Percentiles rank a stretch among this genome's conserved stretches.
These are phyloP conservation scores for Drosophila baimaii DNA, from an alignment of 1,140 invertebrate species.

Conservation along the genomic window DNA sequence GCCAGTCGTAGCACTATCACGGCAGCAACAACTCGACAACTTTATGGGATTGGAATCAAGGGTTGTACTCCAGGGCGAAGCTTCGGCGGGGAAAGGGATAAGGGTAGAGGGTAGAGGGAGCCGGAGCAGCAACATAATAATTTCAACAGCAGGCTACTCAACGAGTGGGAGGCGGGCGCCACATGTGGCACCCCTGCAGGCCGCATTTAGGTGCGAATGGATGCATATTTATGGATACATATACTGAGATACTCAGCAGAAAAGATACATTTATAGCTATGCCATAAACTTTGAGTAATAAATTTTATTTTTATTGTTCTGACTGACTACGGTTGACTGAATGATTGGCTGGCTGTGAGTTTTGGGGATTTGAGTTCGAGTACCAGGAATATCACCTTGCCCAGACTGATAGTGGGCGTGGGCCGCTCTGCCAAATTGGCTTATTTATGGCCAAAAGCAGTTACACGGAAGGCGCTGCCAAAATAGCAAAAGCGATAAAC, in stretches of 20 bases:
- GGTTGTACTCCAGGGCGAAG: conserved; percentile 39
- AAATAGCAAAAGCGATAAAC: conserved; percentile 79
- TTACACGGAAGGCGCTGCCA: conserved; percentile 66
- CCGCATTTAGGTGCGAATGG: conserved; percentile 70
- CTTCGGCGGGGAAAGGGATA: not conserved
- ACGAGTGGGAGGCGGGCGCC: conserved; percentile 24
- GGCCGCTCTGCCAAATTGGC: conserved; percentile 66
- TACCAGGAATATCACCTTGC: conserved; percentile 31
- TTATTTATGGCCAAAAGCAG: conserved; percentile 73
- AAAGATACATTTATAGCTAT: conserved; percentile 81
- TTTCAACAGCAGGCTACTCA: conserved; percentile 64
- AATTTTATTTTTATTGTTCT: conserved; percentile 80
- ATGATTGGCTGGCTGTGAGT: conserved; percentile 32
- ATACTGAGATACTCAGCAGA: conserved; percentile 58
- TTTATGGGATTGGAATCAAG: conserved; percentile 82
- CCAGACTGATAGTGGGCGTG: conserved; percentile 14
- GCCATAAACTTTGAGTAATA: conserved; percentile 79
- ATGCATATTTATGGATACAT: conserved; percentile 76
- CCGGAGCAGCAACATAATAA: conserved; percentile 70
- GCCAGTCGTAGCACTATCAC: conserved; percentile 65
- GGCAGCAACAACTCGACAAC: conserved; percentile 69
- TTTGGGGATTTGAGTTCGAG: conserved; percentile 11
- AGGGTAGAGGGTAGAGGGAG: conserved; percentile 9
- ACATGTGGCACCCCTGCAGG: conserved; percentile 59
- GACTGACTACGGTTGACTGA: conserved; percentile 60